Percentiles rank a stretch among this genome's conserved stretches.
These are phyloP conservation scores for Terrapene triunguis DNA, from an alignment of 2,113 vertebrate species.

Conservation along the genomic window DNA sequence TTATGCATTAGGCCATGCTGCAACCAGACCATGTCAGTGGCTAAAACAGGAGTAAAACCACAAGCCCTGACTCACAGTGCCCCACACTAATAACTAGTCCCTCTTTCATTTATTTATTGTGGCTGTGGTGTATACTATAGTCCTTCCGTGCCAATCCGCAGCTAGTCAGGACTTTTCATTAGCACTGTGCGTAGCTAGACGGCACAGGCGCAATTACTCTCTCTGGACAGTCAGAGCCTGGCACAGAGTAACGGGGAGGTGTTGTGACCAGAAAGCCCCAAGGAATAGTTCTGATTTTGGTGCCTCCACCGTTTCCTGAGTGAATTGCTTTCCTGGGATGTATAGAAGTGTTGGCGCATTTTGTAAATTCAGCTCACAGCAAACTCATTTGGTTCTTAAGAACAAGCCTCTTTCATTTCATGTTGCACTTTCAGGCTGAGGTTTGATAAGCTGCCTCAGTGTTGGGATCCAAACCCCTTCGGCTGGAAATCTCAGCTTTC, in stretches of 20 bases:
- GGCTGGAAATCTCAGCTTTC: neutral
- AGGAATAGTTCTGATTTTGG: neutral
- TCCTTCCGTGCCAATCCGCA: neutral
- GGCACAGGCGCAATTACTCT: neutral
- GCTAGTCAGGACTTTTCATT: neutral
- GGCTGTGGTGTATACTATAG: neutral
- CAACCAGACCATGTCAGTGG: neutral
- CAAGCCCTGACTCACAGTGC: neutral
- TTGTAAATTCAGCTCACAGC: neutral
- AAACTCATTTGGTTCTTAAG: fast-evolving
- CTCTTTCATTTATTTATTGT: neutral
- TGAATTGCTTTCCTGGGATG: fast-evolving
- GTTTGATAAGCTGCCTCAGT: neutral
- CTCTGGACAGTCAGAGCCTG: neutral
- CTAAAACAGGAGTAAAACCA: neutral
- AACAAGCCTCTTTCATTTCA: neutral
- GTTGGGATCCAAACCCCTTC: neutral
- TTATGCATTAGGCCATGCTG: too few relatives aligned
- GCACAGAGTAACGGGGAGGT: fast-evolving
- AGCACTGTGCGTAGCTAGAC: fast-evolving
- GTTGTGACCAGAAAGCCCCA: neutral
- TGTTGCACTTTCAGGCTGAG: too few relatives aligned
- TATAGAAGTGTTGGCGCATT: neutral
- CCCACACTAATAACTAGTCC: neutral
- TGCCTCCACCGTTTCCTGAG: neutral